Base-by-base conservation (phyloP, 2,888 invertebrate genomes). In the Apotomis betuletana region DNA sequence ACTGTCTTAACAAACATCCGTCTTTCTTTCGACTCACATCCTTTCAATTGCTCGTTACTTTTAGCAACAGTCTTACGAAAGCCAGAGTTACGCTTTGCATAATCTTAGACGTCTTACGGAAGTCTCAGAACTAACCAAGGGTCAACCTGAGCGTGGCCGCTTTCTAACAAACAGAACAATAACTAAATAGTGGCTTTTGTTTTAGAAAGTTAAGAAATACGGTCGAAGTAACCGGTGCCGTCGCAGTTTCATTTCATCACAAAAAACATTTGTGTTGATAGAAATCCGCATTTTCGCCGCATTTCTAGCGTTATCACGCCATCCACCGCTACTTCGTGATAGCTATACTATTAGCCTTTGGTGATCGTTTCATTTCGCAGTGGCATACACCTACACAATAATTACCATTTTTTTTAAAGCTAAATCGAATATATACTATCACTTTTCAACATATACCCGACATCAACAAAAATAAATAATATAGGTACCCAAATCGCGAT, bases 1-100 rank as follows among this genome's bases (percentile, higher is more conserved):
- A 73, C 75, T 78, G 78, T 79, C 79, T 77, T 77, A 75, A 76
- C 76, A 81, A 85, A 84, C 83, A 84, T 86, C 83, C 84, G 83
- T 79, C 77, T 80, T 80, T 78, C 80, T 79, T 78, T 76, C 54
- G 71, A 74, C 68, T 76, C 77, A 73, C 76, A 73, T 76, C 44
- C 51, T 59, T 71, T 67, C 67, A 54, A 46, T 65, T 12, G 58
- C 57, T 44, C 13, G n/a, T 64, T 57, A 55, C 38, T 65, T 54
- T 15, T 15, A 54, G 54, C 27, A 52, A 59, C 59, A 59, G n/a
- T 44, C 8, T 27, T 15, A 67, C 49, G 15, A 54, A 61, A 61
- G 55, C 10, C 15, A 44, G 51, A 27, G 54, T 13, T 65, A 54
- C 54, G 59, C 44, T 64, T 54, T 38, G 15, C 49, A 15, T 10